These are phyloP conservation scores for Cephus pygmeus DNA, from an alignment of 2,888 invertebrate species.

Conservation along the genomic window DNA sequence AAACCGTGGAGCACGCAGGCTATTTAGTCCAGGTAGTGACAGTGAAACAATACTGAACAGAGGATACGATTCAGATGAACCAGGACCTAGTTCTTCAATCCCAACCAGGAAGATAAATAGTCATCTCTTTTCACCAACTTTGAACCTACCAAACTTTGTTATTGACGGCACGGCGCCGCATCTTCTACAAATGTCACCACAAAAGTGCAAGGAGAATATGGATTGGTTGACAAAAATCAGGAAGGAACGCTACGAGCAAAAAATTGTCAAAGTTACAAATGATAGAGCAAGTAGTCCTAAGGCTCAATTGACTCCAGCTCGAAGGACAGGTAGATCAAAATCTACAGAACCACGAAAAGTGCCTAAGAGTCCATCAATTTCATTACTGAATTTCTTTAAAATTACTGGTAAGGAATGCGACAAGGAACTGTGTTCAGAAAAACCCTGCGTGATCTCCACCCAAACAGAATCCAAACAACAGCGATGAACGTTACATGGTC, in stretches of 20 bases:
- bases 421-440: constrained; percentile 21
- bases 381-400: constrained; percentile 54
- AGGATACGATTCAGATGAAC: constrained; percentile 48
- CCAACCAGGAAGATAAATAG: constrained; percentile 27
- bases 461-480: background rate
- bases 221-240: constrained; percentile 80
- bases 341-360: constrained; percentile 49
- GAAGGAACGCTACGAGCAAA: constrained; percentile 67
- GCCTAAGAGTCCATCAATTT: constrained; percentile 39
- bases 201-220: constrained; percentile 72
- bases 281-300: constrained; percentile 47
- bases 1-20: constrained; percentile 63
- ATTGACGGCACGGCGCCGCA: constrained; percentile 83
- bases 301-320: constrained; percentile 35
- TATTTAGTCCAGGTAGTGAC: constrained; percentile 65
- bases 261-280: constrained; percentile 46
- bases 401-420: constrained; percentile 35
- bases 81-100: constrained; percentile 45
- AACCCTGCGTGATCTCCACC: constrained; percentile 7
- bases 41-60: constrained; percentile 16
- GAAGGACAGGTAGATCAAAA: constrained; percentile 43
- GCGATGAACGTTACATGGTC: background rate
- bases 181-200: constrained; percentile 76
- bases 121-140: constrained; percentile 71
- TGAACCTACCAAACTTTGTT: constrained; percentile 82